Base-by-base conservation (phyloP, 2,888 invertebrate genomes). In the Agriopis marginaria region DNA sequence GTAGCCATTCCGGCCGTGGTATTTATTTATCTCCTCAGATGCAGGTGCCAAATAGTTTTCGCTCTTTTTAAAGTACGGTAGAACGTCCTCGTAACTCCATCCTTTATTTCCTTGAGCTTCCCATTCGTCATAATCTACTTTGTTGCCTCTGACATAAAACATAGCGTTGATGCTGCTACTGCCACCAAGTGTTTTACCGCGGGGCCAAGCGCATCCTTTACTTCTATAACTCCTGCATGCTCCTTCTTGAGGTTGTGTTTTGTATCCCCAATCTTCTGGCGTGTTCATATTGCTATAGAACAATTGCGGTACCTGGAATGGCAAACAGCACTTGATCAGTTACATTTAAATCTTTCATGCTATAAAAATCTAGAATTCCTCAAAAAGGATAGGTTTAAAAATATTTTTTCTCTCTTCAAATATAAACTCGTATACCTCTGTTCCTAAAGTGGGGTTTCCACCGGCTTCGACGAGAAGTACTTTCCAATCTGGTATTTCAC, bases 161-260 rank as follows among this genome's bases (percentile, higher is more conserved):
- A 95, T 95, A 32, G 85, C 95, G 78, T 96, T 96, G 42, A 95
- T 87, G n/a, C 92, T 90, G 45, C 95, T 95, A 6, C 91, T 90
- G 1, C 96, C 96, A 58, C 96, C 96, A 71, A 96, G 86, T 63
- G 94, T 89, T 79, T 96, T 96, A 0, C 97, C 97, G 49, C 96
- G 89, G 1, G 96, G 95, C 96, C 95, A 95, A 0, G 88, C 85
- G 60, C 90, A 90, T n/a, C 86, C 73, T 61, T 87, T 81, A 40
- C 72, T 77, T 76, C 79, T 87, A 60, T 93, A 93, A 54, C 89
- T 86, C 73, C 89, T 90, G 53, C 94, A 93, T 61, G 85, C 84
- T 23, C 87, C 84, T 23, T 90, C 83, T 75, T 91, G 86, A 3
- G 93, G 93, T 75, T 94, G 89, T 0, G 95, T 93, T 75, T 89